phyloP scores from a whole-genome alignment of 2,888 invertebrate species.

The Plagodis pulveraria region DNA sequence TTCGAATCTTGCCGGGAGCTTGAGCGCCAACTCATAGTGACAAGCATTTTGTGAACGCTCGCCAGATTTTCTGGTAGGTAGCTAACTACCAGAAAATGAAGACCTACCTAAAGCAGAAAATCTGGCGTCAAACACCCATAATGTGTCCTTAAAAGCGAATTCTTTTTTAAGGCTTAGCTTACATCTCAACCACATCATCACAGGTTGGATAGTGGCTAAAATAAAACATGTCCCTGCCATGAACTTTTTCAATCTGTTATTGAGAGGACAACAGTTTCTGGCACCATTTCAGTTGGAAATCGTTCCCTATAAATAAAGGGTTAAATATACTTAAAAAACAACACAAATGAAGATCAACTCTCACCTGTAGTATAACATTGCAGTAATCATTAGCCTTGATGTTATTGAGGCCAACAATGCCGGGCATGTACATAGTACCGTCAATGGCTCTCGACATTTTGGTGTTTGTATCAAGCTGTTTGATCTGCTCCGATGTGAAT shows the following conservation, averaged over 20 bases:
- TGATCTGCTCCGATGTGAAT: constrained; percentile 93
- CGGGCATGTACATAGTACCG: constrained; percentile 98
- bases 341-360: constrained; percentile 13
- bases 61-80: too few species aligned
- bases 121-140: background rate
- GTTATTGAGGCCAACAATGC: constrained; percentile 99
- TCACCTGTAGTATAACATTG: constrained; percentile 98
- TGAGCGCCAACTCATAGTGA: too few species aligned
- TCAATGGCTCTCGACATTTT: constrained; percentile 98
- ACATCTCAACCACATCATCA: background rate
- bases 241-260: too few species aligned
- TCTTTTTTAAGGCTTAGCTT: too few species aligned
- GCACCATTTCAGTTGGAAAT: background rate
- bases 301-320: background rate
- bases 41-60: too few species aligned
- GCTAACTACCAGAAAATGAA: too few species aligned
- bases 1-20: too few species aligned
- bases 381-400: constrained; percentile 99
- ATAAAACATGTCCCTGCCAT: too few species aligned
- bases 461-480: constrained; percentile 90
- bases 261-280: too few species aligned
- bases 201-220: background rate
- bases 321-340: too few species aligned
- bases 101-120: background rate
- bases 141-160: background rate